phyloP scores from a whole-genome alignment of 2,113 vertebrate species.

The Sebastes schlegelii region DNA sequence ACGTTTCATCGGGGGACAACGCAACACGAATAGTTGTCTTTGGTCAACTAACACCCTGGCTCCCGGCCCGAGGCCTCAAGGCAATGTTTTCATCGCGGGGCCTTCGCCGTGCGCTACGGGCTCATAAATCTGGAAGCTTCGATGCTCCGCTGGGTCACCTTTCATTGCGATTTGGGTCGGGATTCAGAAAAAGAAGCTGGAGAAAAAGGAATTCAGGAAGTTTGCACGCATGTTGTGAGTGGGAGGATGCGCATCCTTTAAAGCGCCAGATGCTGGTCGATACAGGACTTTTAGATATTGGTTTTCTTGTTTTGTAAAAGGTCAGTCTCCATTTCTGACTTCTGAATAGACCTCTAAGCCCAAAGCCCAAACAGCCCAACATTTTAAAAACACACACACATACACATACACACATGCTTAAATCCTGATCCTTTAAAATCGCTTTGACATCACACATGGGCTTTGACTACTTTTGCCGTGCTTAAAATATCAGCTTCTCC shows the following conservation, averaged over 20 bases:
- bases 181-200: constrained; percentile 33
- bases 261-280: constrained; percentile 42
- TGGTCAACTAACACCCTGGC: constrained; percentile 75
- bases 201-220: constrained; percentile 49
- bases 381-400: background rate
- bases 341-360: background rate
- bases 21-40: constrained; percentile 58
- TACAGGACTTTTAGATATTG: background rate
- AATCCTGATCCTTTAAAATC: constrained; percentile 34
- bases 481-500: constrained; percentile 49
- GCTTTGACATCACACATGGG: constrained; percentile 26
- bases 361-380: background rate
- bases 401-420: background rate
- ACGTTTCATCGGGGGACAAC: constrained; percentile 51
- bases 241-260: constrained; percentile 41
- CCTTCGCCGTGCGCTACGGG: constrained; percentile 42
- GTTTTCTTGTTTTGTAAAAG: background rate
- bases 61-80: constrained; percentile 57
- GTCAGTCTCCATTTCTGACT: background rate
- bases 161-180: constrained; percentile 60
- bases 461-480: constrained; percentile 29
- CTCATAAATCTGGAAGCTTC: constrained; percentile 73
- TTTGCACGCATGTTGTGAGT: constrained; percentile 41
- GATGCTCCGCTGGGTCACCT: constrained; percentile 56
- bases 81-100: constrained; percentile 65